Base-by-base conservation (phyloP, 2,113 vertebrate species). In the Gymnarchus niloticus region DNA sequence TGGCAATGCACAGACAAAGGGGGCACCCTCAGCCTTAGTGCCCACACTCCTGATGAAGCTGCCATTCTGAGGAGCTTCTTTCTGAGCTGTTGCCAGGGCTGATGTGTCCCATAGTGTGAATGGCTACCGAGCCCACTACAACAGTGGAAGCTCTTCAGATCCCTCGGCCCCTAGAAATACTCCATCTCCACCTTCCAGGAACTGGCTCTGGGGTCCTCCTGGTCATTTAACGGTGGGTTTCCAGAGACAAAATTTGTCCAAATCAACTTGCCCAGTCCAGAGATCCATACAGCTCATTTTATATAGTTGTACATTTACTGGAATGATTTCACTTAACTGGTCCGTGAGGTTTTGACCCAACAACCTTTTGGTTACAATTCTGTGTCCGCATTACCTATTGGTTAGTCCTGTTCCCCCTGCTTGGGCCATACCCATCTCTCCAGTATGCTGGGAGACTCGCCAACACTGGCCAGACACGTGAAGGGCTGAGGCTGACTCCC, bases 41-140 rank as follows among this genome's bases (percentile, higher is more conserved):
- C 10, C 10, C 48, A 57, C 12, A 21, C 56, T 57, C n/a, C 56
- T 17, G 2, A 57, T 57, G 56, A 57, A 17, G 41, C 46, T 51
- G 23, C 23, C 19, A 10, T 51, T 89, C 69, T 85, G 23, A 46
- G 81, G 56, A 46, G 65, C 84, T 78, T 86, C 81, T 85, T 85
- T 80, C 78, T 44, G 46, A 44, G 61, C 84, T 57, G 84, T 87
- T 85, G 80, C 86, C 56, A 81, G 86, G 77, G 69, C 84, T 65
- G 56, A 56, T 83, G 54, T 41, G 51, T 88, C 84, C 77, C 48
- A 49, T 73, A 61, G 77, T 54, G 52, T 48, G 51, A 44, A 69
- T 46, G 37, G 61, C 61, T 37, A 33, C 19, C 12, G 28, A 1
- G 14, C 61, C 65, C 33, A n/a, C n/a, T n/a, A n/a, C n/a, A n/a